Conservation (phyloP, 2,113 vertebrate species). For the Loxodonta africana region DNA sequence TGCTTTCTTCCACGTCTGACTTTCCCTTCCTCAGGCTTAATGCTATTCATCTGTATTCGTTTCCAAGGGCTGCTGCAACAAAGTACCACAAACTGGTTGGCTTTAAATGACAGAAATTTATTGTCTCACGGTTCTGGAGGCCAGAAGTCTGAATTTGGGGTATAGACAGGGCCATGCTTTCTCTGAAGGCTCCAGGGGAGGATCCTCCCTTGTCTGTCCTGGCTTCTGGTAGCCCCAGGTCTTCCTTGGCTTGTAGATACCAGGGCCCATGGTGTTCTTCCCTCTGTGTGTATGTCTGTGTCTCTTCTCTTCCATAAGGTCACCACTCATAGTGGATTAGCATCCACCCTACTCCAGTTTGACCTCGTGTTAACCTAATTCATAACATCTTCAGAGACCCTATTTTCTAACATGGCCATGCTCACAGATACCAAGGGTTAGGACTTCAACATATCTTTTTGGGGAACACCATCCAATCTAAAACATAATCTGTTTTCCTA, state of each 20-base stretch:
- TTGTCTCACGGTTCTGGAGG: neutral
- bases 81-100: neutral
- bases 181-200: neutral
- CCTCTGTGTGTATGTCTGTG: neutral
- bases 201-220: neutral
- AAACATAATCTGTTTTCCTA: neutral
- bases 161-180: neutral
- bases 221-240: neutral
- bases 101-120: neutral
- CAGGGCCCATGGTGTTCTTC: neutral
- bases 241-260: neutral
- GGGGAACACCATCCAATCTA: neutral
- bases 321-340: neutral
- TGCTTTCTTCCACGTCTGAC: neutral
- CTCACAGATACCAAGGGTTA: neutral
- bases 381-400: neutral
- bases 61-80: neutral
- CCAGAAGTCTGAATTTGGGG: neutral
- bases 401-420: neutral
- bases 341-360: neutral
- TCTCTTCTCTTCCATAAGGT: neutral
- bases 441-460: neutral
- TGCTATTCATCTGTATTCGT: neutral
- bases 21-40: neutral
- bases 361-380: neutral